A percentile compares a stretch with the other conserved stretches of the same genome.
Evolutionary conservation across 2,113 vertebrate species (phyloP).

Genomic region (Pangasianodon hypophthalmus): DNA sequence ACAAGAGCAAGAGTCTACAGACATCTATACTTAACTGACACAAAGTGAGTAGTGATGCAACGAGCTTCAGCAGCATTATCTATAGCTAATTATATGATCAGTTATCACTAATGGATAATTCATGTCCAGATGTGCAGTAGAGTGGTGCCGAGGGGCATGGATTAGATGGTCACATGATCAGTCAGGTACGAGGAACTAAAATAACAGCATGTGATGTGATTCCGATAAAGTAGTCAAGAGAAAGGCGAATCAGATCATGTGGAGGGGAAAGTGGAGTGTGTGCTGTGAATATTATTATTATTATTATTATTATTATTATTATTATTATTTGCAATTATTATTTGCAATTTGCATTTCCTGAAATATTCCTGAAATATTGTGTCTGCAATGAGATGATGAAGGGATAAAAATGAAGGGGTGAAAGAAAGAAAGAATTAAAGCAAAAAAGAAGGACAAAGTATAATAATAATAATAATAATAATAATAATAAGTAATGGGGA

Average conservation of each 20-base stretch:
- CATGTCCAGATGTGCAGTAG: background rate
- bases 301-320: too few relatives aligned
- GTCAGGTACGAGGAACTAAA: background rate
- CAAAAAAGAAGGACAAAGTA: background rate
- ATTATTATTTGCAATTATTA: too few relatives aligned
- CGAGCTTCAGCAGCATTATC: background rate
- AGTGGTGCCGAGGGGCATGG: background rate
- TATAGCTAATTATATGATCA: background rate
- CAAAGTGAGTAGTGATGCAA: background rate
- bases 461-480: background rate
- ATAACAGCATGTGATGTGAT: background rate
- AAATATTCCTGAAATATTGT: background rate
- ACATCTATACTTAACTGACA: conserved; percentile 1
- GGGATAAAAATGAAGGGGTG: too few relatives aligned
- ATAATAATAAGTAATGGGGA: background rate
- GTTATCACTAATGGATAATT: background rate
- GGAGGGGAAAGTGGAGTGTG: background rate
- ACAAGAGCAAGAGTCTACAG: background rate
- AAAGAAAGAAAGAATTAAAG: background rate
- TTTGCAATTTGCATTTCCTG: background rate
- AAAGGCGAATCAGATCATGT: background rate
- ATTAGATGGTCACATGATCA: background rate
- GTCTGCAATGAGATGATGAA: background rate
- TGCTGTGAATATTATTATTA: background rate
- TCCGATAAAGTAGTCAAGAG: background rate